Evolutionary conservation across 2,113 vertebrate species (phyloP).

Genomic region (Alectura lathami): DNA sequence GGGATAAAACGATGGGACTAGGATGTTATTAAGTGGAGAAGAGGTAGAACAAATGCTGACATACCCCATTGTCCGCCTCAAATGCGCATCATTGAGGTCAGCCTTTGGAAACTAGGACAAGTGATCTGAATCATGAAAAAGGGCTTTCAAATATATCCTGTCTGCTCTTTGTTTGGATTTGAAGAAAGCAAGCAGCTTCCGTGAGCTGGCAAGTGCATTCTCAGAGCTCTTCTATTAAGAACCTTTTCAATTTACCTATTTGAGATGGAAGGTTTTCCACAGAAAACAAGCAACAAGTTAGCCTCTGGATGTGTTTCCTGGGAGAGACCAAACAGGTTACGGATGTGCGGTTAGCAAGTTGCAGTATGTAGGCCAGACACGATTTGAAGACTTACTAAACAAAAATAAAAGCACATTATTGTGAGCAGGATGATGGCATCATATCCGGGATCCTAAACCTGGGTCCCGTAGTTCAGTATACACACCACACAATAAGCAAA

Average conservation of each 20-base stretch:
- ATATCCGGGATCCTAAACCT: background rate
- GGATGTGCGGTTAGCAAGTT: background rate
- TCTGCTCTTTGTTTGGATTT: conserved; percentile 49
- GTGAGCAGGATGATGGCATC: background rate
- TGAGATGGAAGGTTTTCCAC: conserved; percentile 12
- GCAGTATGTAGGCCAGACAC: background rate
- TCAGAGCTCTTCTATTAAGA: background rate
- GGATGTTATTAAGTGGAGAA: conserved; percentile 21
- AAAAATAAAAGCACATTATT: background rate
- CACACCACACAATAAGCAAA: background rate
- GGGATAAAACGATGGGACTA: conserved; percentile 40
- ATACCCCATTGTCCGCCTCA: conserved; percentile 44
- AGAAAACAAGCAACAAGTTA: background rate
- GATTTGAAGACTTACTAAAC: background rate
- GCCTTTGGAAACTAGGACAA: conserved; percentile 64
- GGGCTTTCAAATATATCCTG: conserved; percentile 51
- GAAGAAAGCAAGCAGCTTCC: conserved; percentile 29
- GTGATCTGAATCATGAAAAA: conserved; percentile 55
- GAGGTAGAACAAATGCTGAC: conserved; percentile 60
- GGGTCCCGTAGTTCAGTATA: background rate
- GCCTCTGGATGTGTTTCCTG: background rate
- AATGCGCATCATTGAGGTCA: conserved; percentile 25
- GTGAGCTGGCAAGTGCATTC: background rate
- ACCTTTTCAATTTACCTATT: background rate
- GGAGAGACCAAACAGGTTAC: background rate